Evolutionary conservation across 2,797 vertebrate genomes (phyloP).

Genomic region (Scyliorhinus canicula): DNA sequence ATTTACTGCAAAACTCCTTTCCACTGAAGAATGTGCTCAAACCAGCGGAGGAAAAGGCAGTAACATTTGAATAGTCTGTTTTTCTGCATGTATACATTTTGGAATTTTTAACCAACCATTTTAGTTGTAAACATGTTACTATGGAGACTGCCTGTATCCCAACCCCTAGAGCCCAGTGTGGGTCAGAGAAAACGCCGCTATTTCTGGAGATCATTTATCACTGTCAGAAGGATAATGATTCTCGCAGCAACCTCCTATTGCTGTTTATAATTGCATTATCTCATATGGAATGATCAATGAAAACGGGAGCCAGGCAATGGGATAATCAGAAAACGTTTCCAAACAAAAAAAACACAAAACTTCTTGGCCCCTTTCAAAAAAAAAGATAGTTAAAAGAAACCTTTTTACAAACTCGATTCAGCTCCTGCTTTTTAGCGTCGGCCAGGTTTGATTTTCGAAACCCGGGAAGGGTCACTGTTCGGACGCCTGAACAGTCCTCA

Average conservation of each 20-base stretch:
- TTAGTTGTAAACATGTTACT: constrained; percentile 39
- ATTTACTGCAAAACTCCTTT: background rate
- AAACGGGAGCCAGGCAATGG: constrained; percentile 49
- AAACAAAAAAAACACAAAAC: constrained; percentile 73
- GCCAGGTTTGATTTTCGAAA: background rate
- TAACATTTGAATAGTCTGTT: constrained; percentile 14
- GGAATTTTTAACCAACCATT: constrained; percentile 37
- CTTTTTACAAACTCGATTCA: constrained; percentile 36
- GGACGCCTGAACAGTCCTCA: constrained; percentile 7
- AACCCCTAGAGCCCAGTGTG: constrained; percentile 49
- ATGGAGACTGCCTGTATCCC: constrained; percentile 36
- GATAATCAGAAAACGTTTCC: constrained; percentile 53
- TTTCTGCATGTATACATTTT: constrained; percentile 29
- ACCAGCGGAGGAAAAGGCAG: background rate
- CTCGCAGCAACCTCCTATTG: constrained; percentile 99
- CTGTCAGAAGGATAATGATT: constrained; percentile 99
- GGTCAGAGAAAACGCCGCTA: constrained; percentile 88
- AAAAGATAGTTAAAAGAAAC: constrained; percentile 43
- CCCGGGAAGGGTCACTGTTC: background rate
- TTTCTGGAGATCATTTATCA: constrained; percentile 98
- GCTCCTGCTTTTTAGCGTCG: background rate
- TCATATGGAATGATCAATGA: constrained; percentile 99
- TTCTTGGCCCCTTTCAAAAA: constrained; percentile 60
- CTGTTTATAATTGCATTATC: constrained; percentile 99
- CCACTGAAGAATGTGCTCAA: background rate